Evolutionary conservation across 2,888 invertebrate species (phyloP).

Genomic region (Aphodius granarius): DNA sequence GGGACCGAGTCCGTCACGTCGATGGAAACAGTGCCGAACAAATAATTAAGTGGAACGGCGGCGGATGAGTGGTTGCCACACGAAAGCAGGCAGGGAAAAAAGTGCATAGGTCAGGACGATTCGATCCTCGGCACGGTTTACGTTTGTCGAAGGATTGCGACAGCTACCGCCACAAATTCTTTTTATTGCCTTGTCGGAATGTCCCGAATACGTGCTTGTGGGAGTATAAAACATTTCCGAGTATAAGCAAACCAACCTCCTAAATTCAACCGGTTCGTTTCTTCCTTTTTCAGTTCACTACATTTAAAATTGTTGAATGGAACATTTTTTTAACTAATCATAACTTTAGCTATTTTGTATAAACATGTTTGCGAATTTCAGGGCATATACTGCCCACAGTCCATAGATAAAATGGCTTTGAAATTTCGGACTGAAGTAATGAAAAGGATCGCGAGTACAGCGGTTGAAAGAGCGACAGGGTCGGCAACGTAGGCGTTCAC

Average conservation of each 20-base stretch:
- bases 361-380: too few species aligned
- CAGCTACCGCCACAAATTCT: background rate
- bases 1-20: background rate
- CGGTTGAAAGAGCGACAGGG: background rate
- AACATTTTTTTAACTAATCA: too few species aligned
- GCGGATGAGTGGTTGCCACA: background rate
- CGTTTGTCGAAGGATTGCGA: background rate
- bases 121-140: background rate
- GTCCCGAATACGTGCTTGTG: background rate
- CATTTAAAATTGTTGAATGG: too few species aligned
- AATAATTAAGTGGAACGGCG: background rate
- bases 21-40: background rate
- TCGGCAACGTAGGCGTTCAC: background rate
- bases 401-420: background rate
- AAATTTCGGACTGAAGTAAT: background rate
- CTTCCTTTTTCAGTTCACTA: background rate
- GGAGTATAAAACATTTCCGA: background rate
- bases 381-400: background rate
- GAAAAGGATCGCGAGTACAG: background rate
- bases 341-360: too few species aligned
- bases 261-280: background rate
- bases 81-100: background rate
- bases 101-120: background rate
- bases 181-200: background rate
- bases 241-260: background rate